A percentile compares a stretch with the other conserved stretches of the same genome.
Evolutionary conservation across 2,113 vertebrate species (phyloP).

Genomic region (Oreotragus oreotragus): DNA sequence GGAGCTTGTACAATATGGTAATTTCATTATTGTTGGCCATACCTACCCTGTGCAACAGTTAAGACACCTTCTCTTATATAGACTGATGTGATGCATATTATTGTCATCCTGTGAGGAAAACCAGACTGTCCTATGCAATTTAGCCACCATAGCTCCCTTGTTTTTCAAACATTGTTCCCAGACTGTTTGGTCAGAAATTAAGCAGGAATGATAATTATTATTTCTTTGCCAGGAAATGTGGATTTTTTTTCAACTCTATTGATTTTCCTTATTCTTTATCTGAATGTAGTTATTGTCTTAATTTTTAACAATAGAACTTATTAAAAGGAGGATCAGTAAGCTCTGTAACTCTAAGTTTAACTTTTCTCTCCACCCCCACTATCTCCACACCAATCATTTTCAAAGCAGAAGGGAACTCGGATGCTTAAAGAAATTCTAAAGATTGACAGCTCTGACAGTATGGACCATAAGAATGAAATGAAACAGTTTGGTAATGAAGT

Average conservation of each 20-base stretch:
- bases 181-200: background rate
- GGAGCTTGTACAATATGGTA: background rate
- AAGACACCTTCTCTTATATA: background rate
- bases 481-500: conserved; percentile 68
- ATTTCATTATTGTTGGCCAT: background rate
- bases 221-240: background rate
- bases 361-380: background rate
- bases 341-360: background rate
- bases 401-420: conserved; percentile 92
- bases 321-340: conserved; percentile 32
- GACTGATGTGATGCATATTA: background rate
- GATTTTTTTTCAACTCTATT: background rate
- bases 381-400: conserved; percentile 30
- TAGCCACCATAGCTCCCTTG: background rate
- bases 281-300: background rate
- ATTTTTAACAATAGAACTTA: conserved; percentile 28
- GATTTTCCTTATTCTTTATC: background rate
- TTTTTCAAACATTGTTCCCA: conserved; percentile 9
- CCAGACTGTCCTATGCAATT: background rate
- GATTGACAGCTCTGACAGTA: conserved; percentile 86
- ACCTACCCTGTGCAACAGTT: background rate
- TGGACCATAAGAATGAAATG: conserved; percentile 76
- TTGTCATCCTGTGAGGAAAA: background rate
- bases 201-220: background rate
- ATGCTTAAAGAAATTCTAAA: conserved; percentile 99